Evolutionary conservation across 2,888 invertebrate genomes (phyloP).

Genomic region (Amiota communis): DNA sequence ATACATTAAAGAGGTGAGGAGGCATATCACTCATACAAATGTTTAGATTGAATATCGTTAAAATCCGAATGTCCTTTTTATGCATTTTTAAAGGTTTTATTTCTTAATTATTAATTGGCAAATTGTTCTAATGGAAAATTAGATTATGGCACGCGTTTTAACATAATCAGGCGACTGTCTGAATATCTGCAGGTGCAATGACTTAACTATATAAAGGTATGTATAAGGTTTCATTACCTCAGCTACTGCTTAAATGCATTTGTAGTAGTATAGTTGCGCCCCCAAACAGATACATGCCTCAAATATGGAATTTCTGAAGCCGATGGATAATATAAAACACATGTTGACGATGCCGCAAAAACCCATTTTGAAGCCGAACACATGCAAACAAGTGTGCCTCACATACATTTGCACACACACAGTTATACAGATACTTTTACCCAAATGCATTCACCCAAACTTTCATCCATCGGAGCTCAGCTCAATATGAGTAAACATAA

Average conservation of each 20-base stretch:
- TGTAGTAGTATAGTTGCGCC: neutral
- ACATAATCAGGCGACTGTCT: slow-evolving; percentile 36
- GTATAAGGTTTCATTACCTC: slow-evolving; percentile 29
- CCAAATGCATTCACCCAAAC: neutral
- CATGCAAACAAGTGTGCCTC: slow-evolving; percentile 45
- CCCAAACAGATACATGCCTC: slow-evolving; percentile 17
- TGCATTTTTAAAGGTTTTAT: too few species aligned
- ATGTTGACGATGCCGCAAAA: slow-evolving; percentile 58
- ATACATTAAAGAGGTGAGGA: too few species aligned
- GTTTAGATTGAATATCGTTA: too few species aligned
- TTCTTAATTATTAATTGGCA: slow-evolving; percentile 41
- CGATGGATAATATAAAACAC: slow-evolving; percentile 54
- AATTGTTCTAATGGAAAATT: slow-evolving; percentile 41
- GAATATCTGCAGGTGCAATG: neutral
- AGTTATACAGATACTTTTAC: neutral
- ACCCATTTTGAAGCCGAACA: slow-evolving; percentile 30
- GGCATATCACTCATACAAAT: too few species aligned
- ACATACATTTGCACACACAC: slow-evolving; percentile 31
- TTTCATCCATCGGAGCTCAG: slow-evolving; percentile 7
- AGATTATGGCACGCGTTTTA: slow-evolving; percentile 44
- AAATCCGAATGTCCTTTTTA: too few species aligned
- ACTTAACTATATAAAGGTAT: too few species aligned
- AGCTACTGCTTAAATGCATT: neutral
- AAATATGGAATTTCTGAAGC: slow-evolving; percentile 34
- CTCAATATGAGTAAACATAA: slow-evolving; percentile 7